Percentiles rank a stretch among this genome's conserved stretches.
These are phyloP conservation scores for Mus caroli DNA, from an alignment of 2,797 vertebrate genomes.

Conservation along the genomic window DNA sequence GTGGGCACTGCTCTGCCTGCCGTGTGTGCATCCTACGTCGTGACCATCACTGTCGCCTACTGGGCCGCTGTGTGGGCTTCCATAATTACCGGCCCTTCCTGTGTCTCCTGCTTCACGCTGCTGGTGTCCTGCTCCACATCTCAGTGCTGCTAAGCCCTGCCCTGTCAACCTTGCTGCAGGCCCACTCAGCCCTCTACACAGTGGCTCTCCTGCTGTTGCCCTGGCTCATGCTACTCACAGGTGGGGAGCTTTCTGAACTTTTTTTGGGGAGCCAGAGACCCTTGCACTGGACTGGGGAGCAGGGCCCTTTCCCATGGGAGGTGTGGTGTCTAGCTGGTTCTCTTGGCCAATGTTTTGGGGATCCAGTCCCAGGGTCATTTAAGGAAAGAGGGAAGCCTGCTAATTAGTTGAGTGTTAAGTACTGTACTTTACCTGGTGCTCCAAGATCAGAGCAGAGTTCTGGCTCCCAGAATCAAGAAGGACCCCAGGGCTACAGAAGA, in stretches of 20 bases:
- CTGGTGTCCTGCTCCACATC: slow-evolving; percentile 92
- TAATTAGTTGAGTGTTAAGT: background rate
- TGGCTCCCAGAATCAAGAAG: background rate
- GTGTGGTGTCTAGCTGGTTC: background rate
- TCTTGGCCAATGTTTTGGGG: background rate
- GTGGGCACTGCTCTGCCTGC: slow-evolving; percentile 95
- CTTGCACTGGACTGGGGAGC: background rate
- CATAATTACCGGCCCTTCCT: slow-evolving; percentile 95
- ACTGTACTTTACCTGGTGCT: background rate
- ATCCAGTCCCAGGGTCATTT: background rate
- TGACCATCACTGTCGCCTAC: slow-evolving; percentile 96
- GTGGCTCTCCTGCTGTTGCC: slow-evolving; percentile 93
- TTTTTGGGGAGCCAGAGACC: background rate
- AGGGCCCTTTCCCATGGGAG: background rate
- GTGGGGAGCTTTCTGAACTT: slow-evolving; percentile 82
- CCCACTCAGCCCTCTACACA: slow-evolving; percentile 93
- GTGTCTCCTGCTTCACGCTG: slow-evolving; percentile 92
- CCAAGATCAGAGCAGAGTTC: background rate
- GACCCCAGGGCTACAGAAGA: background rate
- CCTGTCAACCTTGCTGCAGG: slow-evolving; percentile 92
- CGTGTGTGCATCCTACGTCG: slow-evolving; percentile 94
- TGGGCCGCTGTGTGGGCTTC: slow-evolving; percentile 95
- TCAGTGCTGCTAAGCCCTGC: slow-evolving; percentile 94
- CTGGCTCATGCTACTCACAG: slow-evolving; percentile 96
- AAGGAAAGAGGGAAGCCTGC: background rate